Percentiles rank a stretch among this genome's conserved stretches.
These are phyloP conservation scores for Cebidichthys violaceus DNA, from an alignment of 2,113 vertebrate species.

Conservation along the genomic window DNA sequence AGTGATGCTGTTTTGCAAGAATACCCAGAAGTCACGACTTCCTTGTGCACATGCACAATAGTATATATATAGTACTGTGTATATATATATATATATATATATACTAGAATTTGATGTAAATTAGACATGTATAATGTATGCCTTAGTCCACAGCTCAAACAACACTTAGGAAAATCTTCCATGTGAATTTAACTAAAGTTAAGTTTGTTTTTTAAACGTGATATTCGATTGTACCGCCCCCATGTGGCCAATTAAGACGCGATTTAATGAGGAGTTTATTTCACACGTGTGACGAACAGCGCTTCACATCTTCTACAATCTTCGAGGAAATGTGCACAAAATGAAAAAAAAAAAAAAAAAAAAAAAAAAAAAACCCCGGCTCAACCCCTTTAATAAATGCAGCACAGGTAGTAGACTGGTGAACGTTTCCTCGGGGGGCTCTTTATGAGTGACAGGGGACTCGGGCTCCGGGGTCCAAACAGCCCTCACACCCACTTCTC, in stretches of 20 bases:
- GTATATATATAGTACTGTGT: not conserved
- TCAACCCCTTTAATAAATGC: slow-evolving; percentile 12
- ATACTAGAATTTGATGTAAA: too few relatives aligned
- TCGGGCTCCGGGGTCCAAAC: slow-evolving; percentile 45
- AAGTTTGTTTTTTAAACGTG: not conserved
- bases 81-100: not conserved
- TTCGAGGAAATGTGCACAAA: not conserved
- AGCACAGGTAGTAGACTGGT: slow-evolving; percentile 1
- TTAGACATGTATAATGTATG: not conserved
- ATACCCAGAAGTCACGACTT: not conserved
- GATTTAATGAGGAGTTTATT: slow-evolving; percentile 15
- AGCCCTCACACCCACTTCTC: slow-evolving; percentile 66
- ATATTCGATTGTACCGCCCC: not conserved
- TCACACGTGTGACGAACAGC: not conserved
- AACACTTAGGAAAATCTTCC: not conserved
- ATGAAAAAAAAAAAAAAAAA: too few relatives aligned
- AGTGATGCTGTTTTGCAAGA: not conserved
- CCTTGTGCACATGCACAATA: not conserved
- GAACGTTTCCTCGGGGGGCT: not conserved
- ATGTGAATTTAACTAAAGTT: not conserved
- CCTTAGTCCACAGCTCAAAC: not conserved
- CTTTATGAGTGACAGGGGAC: slow-evolving; percentile 63
- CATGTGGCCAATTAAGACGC: slow-evolving; percentile 7
- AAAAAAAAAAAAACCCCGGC: too few relatives aligned
- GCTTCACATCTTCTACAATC: slow-evolving; percentile 1